These are phyloP conservation scores for Galagoides demidoff DNA, from an alignment of 2,797 vertebrate species.

Conservation along the genomic window DNA sequence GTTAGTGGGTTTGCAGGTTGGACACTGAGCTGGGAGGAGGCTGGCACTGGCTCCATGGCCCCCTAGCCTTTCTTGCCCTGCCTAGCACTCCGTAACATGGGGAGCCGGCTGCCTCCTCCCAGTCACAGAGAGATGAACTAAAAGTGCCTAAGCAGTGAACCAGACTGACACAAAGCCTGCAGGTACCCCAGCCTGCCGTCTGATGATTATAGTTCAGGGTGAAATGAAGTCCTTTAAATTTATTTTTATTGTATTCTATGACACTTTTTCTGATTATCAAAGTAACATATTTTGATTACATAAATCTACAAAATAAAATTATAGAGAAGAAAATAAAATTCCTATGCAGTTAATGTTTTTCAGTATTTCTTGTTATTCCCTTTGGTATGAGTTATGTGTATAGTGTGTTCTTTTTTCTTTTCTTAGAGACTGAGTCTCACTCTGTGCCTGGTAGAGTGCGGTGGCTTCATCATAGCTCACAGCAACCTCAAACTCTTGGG, in stretches of 20 bases:
- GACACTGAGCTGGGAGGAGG: background rate
- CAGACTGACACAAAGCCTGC: background rate
- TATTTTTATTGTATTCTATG: background rate
- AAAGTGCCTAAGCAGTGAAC: background rate
- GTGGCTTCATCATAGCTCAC: too few species aligned
- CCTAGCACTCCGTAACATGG: background rate
- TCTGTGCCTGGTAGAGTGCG: too few species aligned
- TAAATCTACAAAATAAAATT: slow-evolving; percentile 2
- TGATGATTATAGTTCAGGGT: background rate
- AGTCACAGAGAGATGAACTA: background rate
- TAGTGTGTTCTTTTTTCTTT: background rate
- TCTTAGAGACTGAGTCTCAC: too few species aligned
- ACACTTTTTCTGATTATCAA: background rate
- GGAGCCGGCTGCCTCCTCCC: background rate
- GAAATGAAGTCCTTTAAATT: background rate
- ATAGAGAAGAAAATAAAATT: slow-evolving; percentile 27
- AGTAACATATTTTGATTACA: background rate
- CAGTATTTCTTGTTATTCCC: background rate
- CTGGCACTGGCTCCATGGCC: background rate
- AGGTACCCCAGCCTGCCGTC: background rate
- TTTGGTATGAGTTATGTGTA: background rate
- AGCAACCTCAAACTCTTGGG: too few species aligned
- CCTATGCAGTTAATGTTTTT: background rate
- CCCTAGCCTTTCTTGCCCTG: background rate
- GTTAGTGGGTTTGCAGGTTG: background rate